A percentile compares a stretch with the other conserved stretches of the same genome.
Conservation (phyloP, 2,797 vertebrate genomes). For the Ibycter americanus region DNA sequence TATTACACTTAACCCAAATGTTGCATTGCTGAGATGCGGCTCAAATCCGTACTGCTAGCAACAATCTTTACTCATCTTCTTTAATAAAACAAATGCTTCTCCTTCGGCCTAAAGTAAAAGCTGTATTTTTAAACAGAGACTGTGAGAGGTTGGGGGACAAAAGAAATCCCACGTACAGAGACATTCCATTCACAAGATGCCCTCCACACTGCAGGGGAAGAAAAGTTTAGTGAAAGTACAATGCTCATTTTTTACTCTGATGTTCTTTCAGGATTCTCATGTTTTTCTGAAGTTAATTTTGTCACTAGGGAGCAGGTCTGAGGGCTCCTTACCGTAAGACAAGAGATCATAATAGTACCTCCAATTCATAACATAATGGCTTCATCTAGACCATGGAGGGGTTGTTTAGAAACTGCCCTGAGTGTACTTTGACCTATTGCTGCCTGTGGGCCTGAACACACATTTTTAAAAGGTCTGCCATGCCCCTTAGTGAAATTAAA, state of each 20-base stretch:
- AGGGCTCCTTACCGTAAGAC: not conserved
- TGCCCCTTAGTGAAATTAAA: slow-evolving; percentile 29
- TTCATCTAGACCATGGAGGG: not conserved
- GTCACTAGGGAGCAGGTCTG: not conserved
- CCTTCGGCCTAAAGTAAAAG: slow-evolving; percentile 37
- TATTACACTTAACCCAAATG: slow-evolving; percentile 51
- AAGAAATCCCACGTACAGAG: slow-evolving; percentile 33
- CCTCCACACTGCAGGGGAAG: slow-evolving; percentile 3
- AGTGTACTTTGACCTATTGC: not conserved
- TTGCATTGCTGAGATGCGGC: not conserved
- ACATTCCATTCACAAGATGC: slow-evolving; percentile 36
- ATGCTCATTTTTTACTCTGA: not conserved
- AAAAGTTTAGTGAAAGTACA: slow-evolving; percentile 48
- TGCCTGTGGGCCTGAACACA: not conserved
- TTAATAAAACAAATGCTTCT: slow-evolving; percentile 39
- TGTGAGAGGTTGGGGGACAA: not conserved
- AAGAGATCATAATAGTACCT: not conserved
- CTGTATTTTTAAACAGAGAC: slow-evolving; percentile 52
- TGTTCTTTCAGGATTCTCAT: not conserved
- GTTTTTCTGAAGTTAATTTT: slow-evolving; percentile 34
- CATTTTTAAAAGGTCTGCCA: slow-evolving; percentile 21
- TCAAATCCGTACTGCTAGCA: slow-evolving; percentile 4
- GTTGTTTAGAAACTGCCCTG: not conserved
- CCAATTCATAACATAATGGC: not conserved
- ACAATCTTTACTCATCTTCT: slow-evolving; percentile 32